phyloP scores from a whole-genome alignment of 1,140 invertebrate genomes.

The Zaprionus kolodkinae region DNA sequence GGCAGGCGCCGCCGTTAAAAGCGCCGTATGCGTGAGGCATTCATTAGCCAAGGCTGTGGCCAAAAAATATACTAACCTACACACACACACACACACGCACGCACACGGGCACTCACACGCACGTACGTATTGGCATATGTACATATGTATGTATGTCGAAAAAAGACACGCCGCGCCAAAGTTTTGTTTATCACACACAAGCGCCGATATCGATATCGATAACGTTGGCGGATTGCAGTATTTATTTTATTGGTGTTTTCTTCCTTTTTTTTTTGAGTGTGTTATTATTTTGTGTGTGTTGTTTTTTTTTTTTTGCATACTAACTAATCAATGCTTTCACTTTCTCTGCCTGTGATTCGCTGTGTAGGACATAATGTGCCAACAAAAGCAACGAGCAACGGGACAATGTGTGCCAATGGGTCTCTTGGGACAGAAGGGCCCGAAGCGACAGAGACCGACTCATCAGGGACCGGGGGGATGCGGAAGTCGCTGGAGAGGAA shows the following conservation, averaged over 20 bases:
- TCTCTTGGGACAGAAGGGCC: slow-evolving; percentile 83
- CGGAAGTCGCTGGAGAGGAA: slow-evolving; percentile 91
- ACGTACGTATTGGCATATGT: neutral
- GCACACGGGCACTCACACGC: neutral
- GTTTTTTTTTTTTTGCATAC: slow-evolving; percentile 5
- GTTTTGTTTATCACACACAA: slow-evolving; percentile 19
- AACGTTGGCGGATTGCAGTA: neutral
- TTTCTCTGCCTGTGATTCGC: slow-evolving; percentile 26
- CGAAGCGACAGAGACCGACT: slow-evolving; percentile 85
- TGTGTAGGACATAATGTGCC: slow-evolving; percentile 84
- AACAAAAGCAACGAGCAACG: slow-evolving; percentile 84
- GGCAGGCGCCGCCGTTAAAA: neutral
- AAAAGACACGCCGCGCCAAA: slow-evolving; percentile 12
- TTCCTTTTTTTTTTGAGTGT: neutral
- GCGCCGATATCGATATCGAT: slow-evolving; percentile 10
- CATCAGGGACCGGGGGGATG: slow-evolving; percentile 84
- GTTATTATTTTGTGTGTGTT: neutral
- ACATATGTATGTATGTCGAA: slow-evolving; percentile 10
- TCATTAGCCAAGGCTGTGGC: slow-evolving; percentile 24
- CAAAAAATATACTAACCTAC: slow-evolving; percentile 7
- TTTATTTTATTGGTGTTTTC: neutral
- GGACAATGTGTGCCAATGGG: slow-evolving; percentile 84
- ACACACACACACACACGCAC: neutral
- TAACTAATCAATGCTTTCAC: slow-evolving; percentile 26
- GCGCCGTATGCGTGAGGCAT: slow-evolving; percentile 25